Evolutionary conservation across 2,113 vertebrate species (phyloP), one percentile per base, ranked within the genome.

Genomic region (Lucifuga dentata): DNA sequence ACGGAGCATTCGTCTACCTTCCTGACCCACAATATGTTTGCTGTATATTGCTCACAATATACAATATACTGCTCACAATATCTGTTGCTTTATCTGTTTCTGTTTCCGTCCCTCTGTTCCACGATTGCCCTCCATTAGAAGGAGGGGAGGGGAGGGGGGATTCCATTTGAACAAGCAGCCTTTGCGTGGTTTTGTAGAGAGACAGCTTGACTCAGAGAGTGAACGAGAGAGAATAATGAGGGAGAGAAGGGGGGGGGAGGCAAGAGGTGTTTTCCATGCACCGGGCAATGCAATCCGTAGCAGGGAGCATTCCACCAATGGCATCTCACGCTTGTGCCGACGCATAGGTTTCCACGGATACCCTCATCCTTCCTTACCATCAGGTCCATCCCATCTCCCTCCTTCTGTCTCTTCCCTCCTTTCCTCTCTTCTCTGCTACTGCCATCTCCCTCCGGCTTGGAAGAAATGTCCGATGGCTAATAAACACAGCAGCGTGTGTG

Each of bases 271-370:
- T 84, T 71, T 90, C 78, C 75, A n/a, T 59, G 64, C 63, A 80
- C 49, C 81, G 89, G 83, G 68, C 73, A 43, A 70, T 81, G 83
- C 55, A 74, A 78, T 87, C 82, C 66, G 81, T 33, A 57, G 57
- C 80, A 73, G 61, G 60, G 33, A 82, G 59, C 50, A 4, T 15
- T 85, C 71, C 38, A 15, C 88, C 88, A 92, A 91, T 91, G 68
- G 74, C 75, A 77, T 79, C 79, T 78, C 73, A 53, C 56, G 67
- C 62, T 56, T 36, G 16, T 23, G 17, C 19, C 51, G 62, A 76
- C 69, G 84, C 45, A 73, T 26, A 83, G 83, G 86, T 92, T 90
- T 92, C 86, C 86, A 89, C 87, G 83, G 83, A 79, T 90, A 90
- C 85, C 85, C 86, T 73, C 35, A 77, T 53, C 60, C 13, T 35